Percentiles rank a stretch among this genome's conserved stretches.
These are phyloP conservation scores for Anoplolepis gracilipes DNA, from an alignment of 1,140 invertebrate species.

Conservation along the genomic window DNA sequence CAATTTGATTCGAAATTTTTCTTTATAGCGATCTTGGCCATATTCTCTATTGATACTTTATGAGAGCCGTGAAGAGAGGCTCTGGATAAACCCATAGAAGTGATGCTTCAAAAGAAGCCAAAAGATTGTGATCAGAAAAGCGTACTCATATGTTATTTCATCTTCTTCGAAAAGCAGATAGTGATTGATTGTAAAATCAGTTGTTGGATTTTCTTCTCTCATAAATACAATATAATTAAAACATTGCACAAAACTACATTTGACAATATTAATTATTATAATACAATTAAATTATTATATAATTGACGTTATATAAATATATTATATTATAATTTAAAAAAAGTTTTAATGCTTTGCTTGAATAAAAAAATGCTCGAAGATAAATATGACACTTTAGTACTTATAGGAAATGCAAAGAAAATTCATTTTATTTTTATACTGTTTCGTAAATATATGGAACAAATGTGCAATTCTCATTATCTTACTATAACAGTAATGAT, in stretches of 20 bases:
- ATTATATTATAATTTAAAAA: no score
- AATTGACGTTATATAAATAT: no score
- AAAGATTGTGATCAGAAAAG: constrained; percentile 19
- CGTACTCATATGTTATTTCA: neutral
- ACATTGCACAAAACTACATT: neutral
- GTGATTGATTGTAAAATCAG: constrained; percentile 11
- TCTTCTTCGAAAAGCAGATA: neutral
- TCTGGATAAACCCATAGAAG: constrained; percentile 20
- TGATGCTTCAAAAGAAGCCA: constrained; percentile 21
- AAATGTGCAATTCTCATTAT: neutral
- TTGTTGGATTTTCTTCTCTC: no score
- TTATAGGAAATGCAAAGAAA: neutral
- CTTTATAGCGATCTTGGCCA: neutral
- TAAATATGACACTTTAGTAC: no score
- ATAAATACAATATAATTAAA: neutral
- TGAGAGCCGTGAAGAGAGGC: neutral
- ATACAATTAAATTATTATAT: neutral
- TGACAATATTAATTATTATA: neutral
- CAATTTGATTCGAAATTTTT: constrained; percentile 3
- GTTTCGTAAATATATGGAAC: neutral
- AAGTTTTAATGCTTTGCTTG: no score
- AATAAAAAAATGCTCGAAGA: no score
- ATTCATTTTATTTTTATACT: neutral
- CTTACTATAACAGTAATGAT: neutral
- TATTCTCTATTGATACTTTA: constrained; percentile 11